Conservation (phyloP, 2,888 invertebrate species). For the Lobophora halterata region DNA sequence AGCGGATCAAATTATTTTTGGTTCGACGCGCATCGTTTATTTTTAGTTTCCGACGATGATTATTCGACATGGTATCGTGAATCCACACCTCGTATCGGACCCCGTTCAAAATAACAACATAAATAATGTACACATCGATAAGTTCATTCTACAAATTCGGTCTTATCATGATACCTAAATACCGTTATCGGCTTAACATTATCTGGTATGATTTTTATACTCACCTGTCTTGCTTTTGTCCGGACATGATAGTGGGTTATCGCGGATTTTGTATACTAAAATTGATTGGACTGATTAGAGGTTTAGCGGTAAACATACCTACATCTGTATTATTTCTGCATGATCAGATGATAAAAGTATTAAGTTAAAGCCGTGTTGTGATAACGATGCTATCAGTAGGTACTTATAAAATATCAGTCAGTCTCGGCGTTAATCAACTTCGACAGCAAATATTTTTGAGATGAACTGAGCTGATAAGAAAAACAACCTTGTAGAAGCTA, state of each 20-base stretch:
- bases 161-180: constrained; percentile 44
- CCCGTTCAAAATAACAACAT: constrained; percentile 52
- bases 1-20: constrained; percentile 51
- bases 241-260: constrained; percentile 52
- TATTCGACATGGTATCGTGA: constrained; percentile 41
- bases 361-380: constrained; percentile 48
- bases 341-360: constrained; percentile 54
- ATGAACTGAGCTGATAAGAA: constrained; percentile 31
- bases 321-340: constrained; percentile 53
- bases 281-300: constrained; percentile 67
- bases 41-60: constrained; percentile 54
- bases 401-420: constrained; percentile 38
- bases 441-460: constrained; percentile 34
- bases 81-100: constrained; percentile 44
- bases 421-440: constrained; percentile 42
- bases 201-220: constrained; percentile 51
- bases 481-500: constrained; percentile 23
- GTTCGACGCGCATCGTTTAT: constrained; percentile 48
- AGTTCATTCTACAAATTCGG: constrained; percentile 43
- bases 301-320: constrained; percentile 45
- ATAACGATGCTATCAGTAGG: constrained; percentile 32
- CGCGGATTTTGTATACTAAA: constrained; percentile 58
- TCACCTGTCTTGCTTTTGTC: constrained; percentile 53
- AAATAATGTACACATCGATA: constrained; percentile 45
- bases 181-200: constrained; percentile 42